Base-by-base conservation (phyloP, 2,113 vertebrate genomes). In the Oreotragus oreotragus region DNA sequence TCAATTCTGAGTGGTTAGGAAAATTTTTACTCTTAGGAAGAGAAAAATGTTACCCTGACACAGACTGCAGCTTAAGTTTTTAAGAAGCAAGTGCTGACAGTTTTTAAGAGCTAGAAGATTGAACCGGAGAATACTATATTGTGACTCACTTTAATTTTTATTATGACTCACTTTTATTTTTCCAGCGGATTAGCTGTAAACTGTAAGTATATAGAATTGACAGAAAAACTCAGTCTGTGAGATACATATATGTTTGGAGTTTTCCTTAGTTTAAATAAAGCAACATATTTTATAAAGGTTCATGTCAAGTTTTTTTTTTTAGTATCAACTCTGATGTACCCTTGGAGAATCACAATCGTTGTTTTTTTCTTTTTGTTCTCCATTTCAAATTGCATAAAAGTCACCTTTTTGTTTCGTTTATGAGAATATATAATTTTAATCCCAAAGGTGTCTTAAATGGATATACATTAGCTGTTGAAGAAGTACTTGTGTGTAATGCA, bases 1-100 rank as follows among this genome's bases (percentile, higher is more conserved):
- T 97, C n/a, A 93, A 51, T 96, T 96, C 28, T 85, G 28, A 94
- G 83, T 88, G 23, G 23, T 95, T 94, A 89, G 11, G 51, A 87
- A 77, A 84, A 73, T 45, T 58, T 95, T 94, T 90, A 77, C 25
- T 73, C 93, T 91, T 73, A 49, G 91, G 45, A 88, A 84, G 66
- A 77, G 33, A 60, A 80, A 66, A 95, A n/a, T 64, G 16, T 96
- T 95, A 58, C 15, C 7, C 5, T 87, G 91, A 83, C 36, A 87
- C 60, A 60, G 96, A 76, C 86, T 76, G 57, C 94, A 94, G 70
- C 10, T 57, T 91, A 94, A 58, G 28, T 55, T 81, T 95, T 95
- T 81, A 88, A 94, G 58, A 97, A 93, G n/a, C 77, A 96, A 94
- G 58, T 92, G 27, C 90, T 84, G 36, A 73, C 2, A 62, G 3